A percentile compares a stretch with the other conserved stretches of the same genome.
phyloP scores from a whole-genome alignment of 2,888 invertebrate genomes.

The Sarcophaga variegata region DNA sequence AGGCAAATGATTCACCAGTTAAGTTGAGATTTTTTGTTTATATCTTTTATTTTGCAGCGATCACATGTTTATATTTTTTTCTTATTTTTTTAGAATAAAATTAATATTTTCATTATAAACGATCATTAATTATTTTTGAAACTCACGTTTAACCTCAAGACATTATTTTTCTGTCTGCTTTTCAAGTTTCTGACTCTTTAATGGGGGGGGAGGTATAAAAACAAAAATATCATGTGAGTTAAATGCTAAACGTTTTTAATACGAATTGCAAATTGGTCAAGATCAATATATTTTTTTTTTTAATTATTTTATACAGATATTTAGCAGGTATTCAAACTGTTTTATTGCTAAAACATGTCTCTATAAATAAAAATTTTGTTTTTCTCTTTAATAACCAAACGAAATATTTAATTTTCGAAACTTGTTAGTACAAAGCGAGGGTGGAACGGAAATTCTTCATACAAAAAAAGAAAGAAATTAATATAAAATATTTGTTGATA shows the following conservation, averaged over 20 bases:
- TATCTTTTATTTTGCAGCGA: neutral
- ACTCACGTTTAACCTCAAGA: slow-evolving; percentile 57
- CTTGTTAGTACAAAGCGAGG: no score
- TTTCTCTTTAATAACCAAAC: no score
- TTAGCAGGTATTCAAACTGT: neutral
- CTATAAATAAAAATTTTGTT: no score
- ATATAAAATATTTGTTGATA: no score
- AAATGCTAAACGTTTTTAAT: neutral
- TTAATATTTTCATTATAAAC: slow-evolving; percentile 1
- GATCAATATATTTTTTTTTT: neutral
- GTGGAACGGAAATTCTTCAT: no score
- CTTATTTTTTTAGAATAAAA: neutral
- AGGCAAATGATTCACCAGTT: slow-evolving; percentile 8
- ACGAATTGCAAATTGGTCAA: neutral
- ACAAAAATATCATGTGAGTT: neutral
- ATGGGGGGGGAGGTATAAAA: neutral
- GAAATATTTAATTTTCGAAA: no score
- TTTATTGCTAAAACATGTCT: no score
- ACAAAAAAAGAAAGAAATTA: no score
- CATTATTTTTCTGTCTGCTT: slow-evolving; percentile 24
- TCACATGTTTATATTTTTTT: slow-evolving; percentile 33
- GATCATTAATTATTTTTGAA: slow-evolving; percentile 34
- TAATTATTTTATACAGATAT: neutral
- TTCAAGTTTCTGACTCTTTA: slow-evolving; percentile 3
- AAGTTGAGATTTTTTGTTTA: neutral